Percentiles rank a stretch among this genome's conserved stretches.
phyloP scores from a whole-genome alignment of 2,888 invertebrate species.

The Xylocampa areola region DNA sequence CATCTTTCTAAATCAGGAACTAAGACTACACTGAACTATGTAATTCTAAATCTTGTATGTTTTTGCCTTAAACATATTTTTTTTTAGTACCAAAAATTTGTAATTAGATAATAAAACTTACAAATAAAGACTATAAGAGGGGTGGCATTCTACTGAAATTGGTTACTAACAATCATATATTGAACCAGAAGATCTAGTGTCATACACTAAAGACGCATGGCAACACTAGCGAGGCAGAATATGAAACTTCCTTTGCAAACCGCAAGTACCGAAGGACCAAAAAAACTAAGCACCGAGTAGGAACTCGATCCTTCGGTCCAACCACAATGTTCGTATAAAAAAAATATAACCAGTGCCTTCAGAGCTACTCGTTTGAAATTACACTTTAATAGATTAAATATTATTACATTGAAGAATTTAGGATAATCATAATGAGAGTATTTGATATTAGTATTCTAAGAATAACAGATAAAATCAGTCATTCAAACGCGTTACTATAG shows the following conservation, averaged over 20 bases:
- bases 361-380: slow-evolving; percentile 33
- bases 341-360: slow-evolving; percentile 33
- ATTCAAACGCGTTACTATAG: no score
- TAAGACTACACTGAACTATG: no score
- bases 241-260: slow-evolving; percentile 82
- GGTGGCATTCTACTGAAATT: no score
- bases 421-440: slow-evolving; percentile 29
- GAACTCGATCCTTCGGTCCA: slow-evolving; percentile 76
- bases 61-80: no score
- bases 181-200: background rate
- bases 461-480: background rate
- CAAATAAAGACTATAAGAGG: no score
- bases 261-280: slow-evolving; percentile 72
- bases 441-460: background rate
- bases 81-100: no score
- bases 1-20: no score
- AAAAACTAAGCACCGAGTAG: slow-evolving; percentile 69
- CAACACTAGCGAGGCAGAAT: slow-evolving; percentile 60
- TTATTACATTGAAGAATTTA: slow-evolving; percentile 17
- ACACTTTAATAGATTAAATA: slow-evolving; percentile 53
- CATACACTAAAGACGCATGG: slow-evolving; percentile 9
- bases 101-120: no score
- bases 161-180: no score
- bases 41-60: no score
- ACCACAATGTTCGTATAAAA: slow-evolving; percentile 69